Conservation (phyloP, 2,113 vertebrate species). For the Rafetus swinhoei region DNA sequence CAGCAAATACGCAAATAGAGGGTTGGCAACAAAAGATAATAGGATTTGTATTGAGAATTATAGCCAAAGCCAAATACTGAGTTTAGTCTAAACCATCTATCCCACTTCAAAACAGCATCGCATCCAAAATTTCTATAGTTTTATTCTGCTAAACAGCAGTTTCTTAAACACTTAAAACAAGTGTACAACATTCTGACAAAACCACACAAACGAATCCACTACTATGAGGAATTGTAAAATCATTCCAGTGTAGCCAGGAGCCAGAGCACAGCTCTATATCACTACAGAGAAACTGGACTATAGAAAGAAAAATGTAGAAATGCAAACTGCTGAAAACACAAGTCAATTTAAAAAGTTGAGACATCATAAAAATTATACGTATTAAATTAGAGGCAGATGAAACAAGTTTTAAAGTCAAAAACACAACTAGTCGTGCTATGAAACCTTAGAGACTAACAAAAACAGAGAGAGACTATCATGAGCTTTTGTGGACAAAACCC, state of each 20-base stretch:
- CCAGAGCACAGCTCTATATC: background rate
- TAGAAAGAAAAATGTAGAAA: background rate
- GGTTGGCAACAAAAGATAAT: background rate
- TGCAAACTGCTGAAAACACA: background rate
- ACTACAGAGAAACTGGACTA: background rate
- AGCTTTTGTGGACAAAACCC: no score
- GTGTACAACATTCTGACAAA: background rate
- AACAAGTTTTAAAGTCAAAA: no score
- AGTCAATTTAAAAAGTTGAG: no score
- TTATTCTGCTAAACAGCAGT: background rate
- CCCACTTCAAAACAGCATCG: background rate
- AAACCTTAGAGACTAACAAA: no score
- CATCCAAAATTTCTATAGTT: background rate
- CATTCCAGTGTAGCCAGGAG: background rate
- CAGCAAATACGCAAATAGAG: background rate
- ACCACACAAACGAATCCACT: background rate
- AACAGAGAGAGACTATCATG: no score
- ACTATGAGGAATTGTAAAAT: background rate
- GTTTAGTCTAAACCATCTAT: background rate
- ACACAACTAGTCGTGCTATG: no score
- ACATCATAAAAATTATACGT: no score
- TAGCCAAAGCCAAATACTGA: background rate
- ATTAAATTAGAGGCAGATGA: no score
- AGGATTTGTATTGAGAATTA: background rate
- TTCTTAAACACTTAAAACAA: background rate